Evolutionary conservation across 2,113 vertebrate species (phyloP).

Genomic region (Hucho hucho): DNA sequence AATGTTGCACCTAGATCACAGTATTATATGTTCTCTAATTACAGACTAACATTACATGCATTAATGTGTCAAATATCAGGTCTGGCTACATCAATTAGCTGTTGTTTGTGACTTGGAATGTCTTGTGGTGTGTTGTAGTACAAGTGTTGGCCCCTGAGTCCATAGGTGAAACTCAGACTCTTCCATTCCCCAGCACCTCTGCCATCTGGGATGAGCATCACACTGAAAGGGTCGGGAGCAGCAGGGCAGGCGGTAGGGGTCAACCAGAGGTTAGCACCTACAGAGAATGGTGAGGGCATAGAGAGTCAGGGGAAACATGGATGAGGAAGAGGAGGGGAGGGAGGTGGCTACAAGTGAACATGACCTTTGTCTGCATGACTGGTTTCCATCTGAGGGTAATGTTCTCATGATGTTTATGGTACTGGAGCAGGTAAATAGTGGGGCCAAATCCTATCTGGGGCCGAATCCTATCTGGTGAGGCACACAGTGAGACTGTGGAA

Average conservation of each 20-base stretch:
- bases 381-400: not conserved
- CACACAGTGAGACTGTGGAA: constrained; percentile 14
- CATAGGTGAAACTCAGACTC: not conserved
- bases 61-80: constrained; percentile 1
- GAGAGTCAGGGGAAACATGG: not conserved
- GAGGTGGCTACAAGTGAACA: not conserved
- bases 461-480: not conserved
- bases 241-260: not conserved
- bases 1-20: not conserved
- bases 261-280: not conserved
- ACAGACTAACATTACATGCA: not conserved
- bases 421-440: not conserved
- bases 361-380: not conserved
- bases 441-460: not conserved
- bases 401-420: constrained; percentile 8
- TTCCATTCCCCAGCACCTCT: not conserved
- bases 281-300: not conserved
- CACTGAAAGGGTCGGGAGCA: not conserved
- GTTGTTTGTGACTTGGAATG: not conserved
- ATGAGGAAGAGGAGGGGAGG: not conserved
- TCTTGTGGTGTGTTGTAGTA: not conserved
- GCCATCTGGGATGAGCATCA: constrained; percentile 7
- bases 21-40: not conserved
- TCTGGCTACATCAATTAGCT: not conserved
- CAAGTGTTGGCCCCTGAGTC: not conserved